phyloP scores from a whole-genome alignment of 2,888 invertebrate species.

The Axea sp. region DNA sequence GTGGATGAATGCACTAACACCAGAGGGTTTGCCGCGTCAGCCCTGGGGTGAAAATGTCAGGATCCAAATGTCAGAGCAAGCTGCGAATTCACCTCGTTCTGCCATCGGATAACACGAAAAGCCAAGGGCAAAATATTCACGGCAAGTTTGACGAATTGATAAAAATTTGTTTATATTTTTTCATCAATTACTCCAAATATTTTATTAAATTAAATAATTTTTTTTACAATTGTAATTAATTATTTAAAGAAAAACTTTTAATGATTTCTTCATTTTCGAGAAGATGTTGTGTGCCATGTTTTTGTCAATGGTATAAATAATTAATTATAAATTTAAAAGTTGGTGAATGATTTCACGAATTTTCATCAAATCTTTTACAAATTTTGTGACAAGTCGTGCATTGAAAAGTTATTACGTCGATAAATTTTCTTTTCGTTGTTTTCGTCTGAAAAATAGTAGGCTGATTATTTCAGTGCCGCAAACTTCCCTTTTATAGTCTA shows the following conservation, averaged over 20 bases:
- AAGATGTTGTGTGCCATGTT: no score
- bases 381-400: constrained; percentile 10
- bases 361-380: no score
- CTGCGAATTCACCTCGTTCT: constrained; percentile 58
- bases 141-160: no score
- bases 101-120: constrained; percentile 6
- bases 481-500: constrained; percentile 51
- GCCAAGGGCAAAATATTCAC: background rate
- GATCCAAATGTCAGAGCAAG: constrained; percentile 71
- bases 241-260: no score
- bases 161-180: no score
- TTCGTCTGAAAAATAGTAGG: constrained; percentile 20
- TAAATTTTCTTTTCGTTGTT: constrained; percentile 5
- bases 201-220: no score
- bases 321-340: no score
- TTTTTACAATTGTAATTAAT: no score
- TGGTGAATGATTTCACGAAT: background rate
- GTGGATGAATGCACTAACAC: constrained; percentile 73
- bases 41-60: constrained; percentile 79
- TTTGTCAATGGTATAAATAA: no score
- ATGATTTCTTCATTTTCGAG: no score
- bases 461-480: constrained; percentile 37
- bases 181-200: no score
- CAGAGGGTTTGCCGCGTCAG: constrained; percentile 77
- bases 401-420: constrained; percentile 27